phyloP scores from a whole-genome alignment of 2,888 invertebrate genomes.

The Vanessa cardui region DNA sequence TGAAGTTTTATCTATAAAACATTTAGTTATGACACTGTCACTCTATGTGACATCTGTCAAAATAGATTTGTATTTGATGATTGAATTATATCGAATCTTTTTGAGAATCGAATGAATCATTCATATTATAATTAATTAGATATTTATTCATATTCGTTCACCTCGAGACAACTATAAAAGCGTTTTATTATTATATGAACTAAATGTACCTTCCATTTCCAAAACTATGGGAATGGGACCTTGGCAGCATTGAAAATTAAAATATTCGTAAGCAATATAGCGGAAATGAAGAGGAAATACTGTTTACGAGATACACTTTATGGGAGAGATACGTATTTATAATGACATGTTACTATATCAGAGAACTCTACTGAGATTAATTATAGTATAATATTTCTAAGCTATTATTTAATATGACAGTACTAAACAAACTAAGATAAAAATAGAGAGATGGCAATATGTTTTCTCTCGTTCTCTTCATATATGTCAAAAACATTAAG shows the following conservation, averaged over 20 bases:
- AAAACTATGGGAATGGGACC: constrained; percentile 82
- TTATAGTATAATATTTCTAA: too few relatives aligned
- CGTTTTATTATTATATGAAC: constrained; percentile 49
- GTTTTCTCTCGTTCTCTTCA: too few relatives aligned
- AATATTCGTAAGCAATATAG: constrained; percentile 68
- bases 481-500: too few relatives aligned
- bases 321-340: neutral
- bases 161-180: constrained; percentile 16
- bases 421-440: too few relatives aligned
- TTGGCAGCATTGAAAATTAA: constrained; percentile 78
- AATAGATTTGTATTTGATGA: too few relatives aligned
- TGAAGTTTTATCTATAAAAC: too few relatives aligned
- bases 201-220: constrained; percentile 80
- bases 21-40: too few relatives aligned
- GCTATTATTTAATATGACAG: too few relatives aligned
- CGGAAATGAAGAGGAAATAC: constrained; percentile 31
- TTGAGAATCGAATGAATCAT: neutral
- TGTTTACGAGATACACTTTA: constrained; percentile 30
- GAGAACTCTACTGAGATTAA: constrained; percentile 1
- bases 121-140: neutral
- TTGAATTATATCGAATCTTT: neutral
- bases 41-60: too few relatives aligned
- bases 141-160: neutral
- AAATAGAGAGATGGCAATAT: too few relatives aligned
- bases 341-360: neutral